Evolutionary conservation across 2,113 vertebrate species (phyloP).

Genomic region (Chaenocephalus aceratus): DNA sequence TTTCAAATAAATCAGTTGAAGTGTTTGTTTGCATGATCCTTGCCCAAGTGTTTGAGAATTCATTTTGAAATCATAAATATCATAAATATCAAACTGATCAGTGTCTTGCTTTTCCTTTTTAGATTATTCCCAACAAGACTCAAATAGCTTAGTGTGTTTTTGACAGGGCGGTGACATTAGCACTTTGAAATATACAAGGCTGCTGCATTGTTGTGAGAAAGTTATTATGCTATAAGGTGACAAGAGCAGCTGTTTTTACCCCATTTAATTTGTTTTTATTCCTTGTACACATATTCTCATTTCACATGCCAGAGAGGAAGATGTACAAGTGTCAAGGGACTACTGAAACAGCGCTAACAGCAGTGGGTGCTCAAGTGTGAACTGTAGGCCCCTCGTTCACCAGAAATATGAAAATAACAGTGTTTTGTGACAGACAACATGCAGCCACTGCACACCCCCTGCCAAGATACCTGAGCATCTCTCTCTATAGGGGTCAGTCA

Average conservation of each 20-base stretch:
- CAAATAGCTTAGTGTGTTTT: not conserved
- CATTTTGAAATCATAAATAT: conserved; percentile 2
- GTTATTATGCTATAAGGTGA: conserved; percentile 39
- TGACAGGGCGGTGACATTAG: not conserved
- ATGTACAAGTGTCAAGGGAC: conserved; percentile 74
- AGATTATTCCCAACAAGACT: not conserved
- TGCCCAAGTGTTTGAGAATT: conserved; percentile 19
- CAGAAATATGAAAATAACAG: conserved; percentile 75
- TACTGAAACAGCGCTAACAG: conserved; percentile 78
- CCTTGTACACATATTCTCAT: conserved; percentile 50
- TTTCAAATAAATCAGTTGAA: conserved; percentile 32
- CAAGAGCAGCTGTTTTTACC: conserved; percentile 57
- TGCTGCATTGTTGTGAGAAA: conserved; percentile 30
- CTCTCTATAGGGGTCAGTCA: conserved; percentile 70
- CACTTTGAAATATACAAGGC: conserved; percentile 10
- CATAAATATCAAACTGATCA: conserved; percentile 1
- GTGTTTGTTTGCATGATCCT: conserved; percentile 16
- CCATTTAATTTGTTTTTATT: conserved; percentile 67
- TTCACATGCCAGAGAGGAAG: conserved; percentile 63
- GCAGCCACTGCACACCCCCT: conserved; percentile 64
- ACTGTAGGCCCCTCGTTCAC: conserved; percentile 58
- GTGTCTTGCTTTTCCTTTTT: not conserved
- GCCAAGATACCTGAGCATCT: conserved; percentile 77
- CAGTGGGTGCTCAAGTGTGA: conserved; percentile 65
- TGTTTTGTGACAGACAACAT: conserved; percentile 71